Evolutionary conservation across 2,888 invertebrate species (phyloP).

Genomic region (Tolmerus cingulatus): DNA sequence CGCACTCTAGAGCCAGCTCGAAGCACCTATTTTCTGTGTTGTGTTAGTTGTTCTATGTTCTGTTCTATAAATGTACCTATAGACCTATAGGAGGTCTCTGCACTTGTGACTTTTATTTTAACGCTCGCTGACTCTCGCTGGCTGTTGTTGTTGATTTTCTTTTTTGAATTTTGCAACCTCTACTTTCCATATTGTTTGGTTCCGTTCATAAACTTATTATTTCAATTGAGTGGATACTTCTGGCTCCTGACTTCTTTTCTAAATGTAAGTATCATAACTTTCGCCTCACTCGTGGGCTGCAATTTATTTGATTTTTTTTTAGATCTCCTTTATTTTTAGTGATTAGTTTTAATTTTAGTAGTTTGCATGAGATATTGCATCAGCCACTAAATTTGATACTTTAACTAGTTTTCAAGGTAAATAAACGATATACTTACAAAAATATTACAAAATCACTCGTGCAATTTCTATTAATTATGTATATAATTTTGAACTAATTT

Average conservation of each 20-base stretch:
- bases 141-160: not conserved
- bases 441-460: not conserved
- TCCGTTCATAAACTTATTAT: not conserved
- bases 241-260: slow-evolving; percentile 23
- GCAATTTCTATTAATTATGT: not conserved
- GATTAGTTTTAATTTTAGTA: not conserved
- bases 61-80: not conserved
- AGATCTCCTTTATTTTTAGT: not conserved
- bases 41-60: not conserved
- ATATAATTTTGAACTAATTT: not conserved
- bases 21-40: slow-evolving; percentile 9
- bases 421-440: not conserved
- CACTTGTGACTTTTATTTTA: not conserved
- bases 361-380: not conserved
- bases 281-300: not conserved
- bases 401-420: not conserved
- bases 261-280: slow-evolving; percentile 29
- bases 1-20: not conserved
- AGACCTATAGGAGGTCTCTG: not conserved
- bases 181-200: not conserved
- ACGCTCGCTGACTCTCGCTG: not conserved
- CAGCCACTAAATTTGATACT: not conserved
- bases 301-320: not conserved
- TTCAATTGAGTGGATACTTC: slow-evolving; percentile 36
- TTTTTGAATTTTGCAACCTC: slow-evolving; percentile 3